Base-by-base conservation (phyloP, 2,797 vertebrate genomes). In the Fringilla coelebs region DNA sequence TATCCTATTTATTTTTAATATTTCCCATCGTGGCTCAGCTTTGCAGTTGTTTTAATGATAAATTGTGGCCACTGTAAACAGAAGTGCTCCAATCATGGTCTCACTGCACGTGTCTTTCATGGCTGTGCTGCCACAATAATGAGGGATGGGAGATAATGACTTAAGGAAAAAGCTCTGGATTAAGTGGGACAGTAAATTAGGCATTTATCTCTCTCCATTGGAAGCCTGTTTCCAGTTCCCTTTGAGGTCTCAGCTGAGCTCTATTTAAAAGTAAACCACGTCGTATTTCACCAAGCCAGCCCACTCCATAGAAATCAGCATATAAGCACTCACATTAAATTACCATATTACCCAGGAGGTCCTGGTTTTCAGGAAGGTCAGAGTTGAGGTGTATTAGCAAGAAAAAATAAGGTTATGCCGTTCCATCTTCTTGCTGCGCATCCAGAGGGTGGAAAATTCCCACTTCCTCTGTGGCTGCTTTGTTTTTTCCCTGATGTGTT, bases 171-270 rank as follows among this genome's bases (percentile, higher is more conserved):
- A 93, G 93, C 90, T 88, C 89, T 93, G 93, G 92, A 97, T 97
- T 97, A 97, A 97, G 94, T 95, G 93, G 93, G 94, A 97, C 90
- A 96, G 94, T 97, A 97, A 98, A 97, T 97, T 97, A 97, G 93
- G 91, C 96, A 97, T 97, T 97, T 97, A 96, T 96, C 88, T 97
- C 94, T 97, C 93, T 95, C 96, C 91, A 95, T 87, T 96, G 96
- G 92, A 97, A 94, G 83, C 85, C 95, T 90, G 78, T 94, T 97
- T 96, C 92, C 74, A 92, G 93, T 89, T 96, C 83, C 84, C 71
- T 96, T 88, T n/a, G n/a, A 82, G 95, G 90, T 91, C 96, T 97
- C 94, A 91, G 87, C 68, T 96, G 90, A 96, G 93, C 85, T 96
- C 92, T 94, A 94, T 93, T 94, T 96, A 91, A 98, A 97, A 95